phyloP scores from a whole-genome alignment of 92 coral and sea anemone species.

The Zoanthus sansibaricus region DNA sequence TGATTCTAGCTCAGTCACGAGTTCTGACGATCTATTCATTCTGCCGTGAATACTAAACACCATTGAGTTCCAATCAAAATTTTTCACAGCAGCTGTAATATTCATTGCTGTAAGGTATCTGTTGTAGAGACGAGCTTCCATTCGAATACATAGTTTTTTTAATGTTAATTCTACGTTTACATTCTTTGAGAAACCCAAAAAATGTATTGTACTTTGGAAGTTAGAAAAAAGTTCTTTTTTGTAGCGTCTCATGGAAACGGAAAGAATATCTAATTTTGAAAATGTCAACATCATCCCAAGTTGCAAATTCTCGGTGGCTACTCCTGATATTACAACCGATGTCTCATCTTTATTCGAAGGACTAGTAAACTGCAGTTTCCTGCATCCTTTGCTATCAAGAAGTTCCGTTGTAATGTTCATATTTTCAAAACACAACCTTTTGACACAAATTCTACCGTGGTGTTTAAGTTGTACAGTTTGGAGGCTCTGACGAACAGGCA shows the following conservation, averaged over 20 bases:
- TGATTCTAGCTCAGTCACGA: conserved; percentile 41
- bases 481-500: conserved; percentile 15
- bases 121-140: conserved; percentile 17
- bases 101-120: conserved; percentile 47
- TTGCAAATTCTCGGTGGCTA: neutral
- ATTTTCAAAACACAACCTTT: conserved; percentile 22
- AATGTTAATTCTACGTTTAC: neutral
- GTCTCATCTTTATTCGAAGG: neutral
- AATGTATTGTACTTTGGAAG: neutral
- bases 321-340: conserved; percentile 12
- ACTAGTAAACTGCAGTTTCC: neutral
- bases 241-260: neutral
- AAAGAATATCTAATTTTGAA: neutral
- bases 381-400: conserved; percentile 17
- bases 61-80: conserved; percentile 53
- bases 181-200: conserved; percentile 12
- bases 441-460: too few species aligned
- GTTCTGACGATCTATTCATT: conserved; percentile 43
- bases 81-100: conserved; percentile 47
- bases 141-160: neutral
- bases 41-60: conserved; percentile 48
- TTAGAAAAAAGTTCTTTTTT: neutral
- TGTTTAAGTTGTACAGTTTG: conserved; percentile 36
- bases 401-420: conserved; percentile 30
- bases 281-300: conserved; percentile 26